phyloP scores from a whole-genome alignment of 2,888 invertebrate genomes.

The Tetragnatha montana region DNA sequence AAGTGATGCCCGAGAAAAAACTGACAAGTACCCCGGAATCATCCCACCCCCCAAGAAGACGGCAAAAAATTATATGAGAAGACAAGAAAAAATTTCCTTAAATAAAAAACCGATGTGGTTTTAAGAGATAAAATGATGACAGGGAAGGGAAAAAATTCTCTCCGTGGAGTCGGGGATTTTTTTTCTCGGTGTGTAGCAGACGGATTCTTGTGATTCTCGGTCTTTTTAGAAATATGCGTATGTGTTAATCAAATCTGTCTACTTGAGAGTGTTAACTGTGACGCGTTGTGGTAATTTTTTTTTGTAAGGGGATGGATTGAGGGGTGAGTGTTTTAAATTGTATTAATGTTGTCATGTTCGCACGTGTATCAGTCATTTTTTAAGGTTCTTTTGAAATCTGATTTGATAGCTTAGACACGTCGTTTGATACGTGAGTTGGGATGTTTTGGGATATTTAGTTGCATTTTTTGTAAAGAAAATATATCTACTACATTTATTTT shows the following conservation, averaged over 20 bases:
- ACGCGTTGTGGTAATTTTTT: constrained; percentile 4
- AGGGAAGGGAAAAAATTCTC: constrained; percentile 44
- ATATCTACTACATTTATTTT: no score
- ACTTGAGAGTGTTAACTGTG: constrained; percentile 23
- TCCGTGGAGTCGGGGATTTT: constrained; percentile 42
- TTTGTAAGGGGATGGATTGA: not conserved
- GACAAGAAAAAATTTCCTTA: constrained; percentile 35
- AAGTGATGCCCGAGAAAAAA: constrained; percentile 52
- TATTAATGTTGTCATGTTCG: constrained; percentile 18
- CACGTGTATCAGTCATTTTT: not conserved
- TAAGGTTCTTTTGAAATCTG: no score
- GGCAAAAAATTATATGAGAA: constrained; percentile 43
- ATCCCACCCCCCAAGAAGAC: constrained; percentile 33
- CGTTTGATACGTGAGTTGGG: not conserved
- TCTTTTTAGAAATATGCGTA: constrained; percentile 59
- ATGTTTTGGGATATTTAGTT: not conserved
- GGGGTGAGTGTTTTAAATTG: constrained; percentile 13
- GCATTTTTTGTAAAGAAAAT: not conserved
- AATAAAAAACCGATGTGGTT: constrained; percentile 63
- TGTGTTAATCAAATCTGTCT: constrained; percentile 70
- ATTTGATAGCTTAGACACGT: no score
- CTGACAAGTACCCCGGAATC: constrained; percentile 62
- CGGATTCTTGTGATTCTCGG: constrained; percentile 60
- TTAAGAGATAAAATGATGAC: constrained; percentile 70
- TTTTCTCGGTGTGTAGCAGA: constrained; percentile 48